Evolutionary conservation across 2,797 vertebrate species (phyloP).

Genomic region (Dryobates pubescens): DNA sequence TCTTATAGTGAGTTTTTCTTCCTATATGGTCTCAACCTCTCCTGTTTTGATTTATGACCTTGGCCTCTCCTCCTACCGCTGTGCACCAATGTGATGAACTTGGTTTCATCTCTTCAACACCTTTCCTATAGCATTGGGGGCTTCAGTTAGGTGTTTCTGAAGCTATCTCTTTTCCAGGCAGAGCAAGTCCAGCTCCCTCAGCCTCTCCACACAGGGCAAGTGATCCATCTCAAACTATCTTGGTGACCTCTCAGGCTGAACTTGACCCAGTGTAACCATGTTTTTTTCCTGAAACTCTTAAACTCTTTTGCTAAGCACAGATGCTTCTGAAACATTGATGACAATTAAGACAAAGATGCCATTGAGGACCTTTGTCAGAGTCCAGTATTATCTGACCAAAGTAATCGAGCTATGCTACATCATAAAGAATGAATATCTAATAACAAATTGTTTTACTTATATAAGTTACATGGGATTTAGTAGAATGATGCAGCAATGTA

Average conservation of each 20-base stretch:
- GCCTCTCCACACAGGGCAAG: not conserved
- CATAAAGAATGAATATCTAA: not conserved
- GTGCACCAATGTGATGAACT: not conserved
- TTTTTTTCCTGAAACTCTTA: not conserved
- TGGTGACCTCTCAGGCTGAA: not conserved
- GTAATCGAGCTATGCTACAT: not conserved
- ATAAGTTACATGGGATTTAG: not conserved
- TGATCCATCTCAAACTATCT: not conserved
- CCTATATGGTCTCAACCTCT: too few relatives aligned
- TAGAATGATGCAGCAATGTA: not conserved
- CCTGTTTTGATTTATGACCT: too few relatives aligned
- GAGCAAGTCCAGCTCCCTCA: too few relatives aligned
- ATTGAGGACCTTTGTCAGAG: not conserved
- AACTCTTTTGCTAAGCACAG: not conserved
- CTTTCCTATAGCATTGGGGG: too few relatives aligned
- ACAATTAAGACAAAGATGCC: not conserved
- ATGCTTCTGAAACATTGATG: not conserved
- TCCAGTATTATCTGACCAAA: not conserved
- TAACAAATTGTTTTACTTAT: not conserved
- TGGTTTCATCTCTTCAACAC: too few relatives aligned
- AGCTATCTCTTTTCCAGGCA: too few relatives aligned
- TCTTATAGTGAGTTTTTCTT: not conserved
- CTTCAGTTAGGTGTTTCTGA: too few relatives aligned
- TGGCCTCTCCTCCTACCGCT: too few relatives aligned
- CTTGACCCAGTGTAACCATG: not conserved